Conservation (phyloP, 2,113 vertebrate genomes). For the Ia io region DNA sequence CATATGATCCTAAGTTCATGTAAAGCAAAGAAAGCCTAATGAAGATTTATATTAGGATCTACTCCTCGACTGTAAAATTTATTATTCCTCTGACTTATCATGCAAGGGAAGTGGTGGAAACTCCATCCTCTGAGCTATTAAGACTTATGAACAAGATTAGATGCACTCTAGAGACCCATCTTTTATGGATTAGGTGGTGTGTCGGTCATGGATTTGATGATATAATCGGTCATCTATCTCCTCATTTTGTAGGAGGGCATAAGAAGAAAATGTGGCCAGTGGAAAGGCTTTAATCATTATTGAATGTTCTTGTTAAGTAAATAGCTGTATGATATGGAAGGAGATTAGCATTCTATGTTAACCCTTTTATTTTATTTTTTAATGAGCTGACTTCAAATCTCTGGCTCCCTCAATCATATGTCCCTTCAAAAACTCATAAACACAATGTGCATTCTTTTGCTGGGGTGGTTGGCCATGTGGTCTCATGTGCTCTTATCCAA, state of each 20-base stretch:
- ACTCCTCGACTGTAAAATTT: conserved; percentile 44
- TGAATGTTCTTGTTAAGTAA: conserved; percentile 5
- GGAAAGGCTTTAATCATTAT: background rate
- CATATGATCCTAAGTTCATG: conserved; percentile 16
- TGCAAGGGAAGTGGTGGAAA: conserved; percentile 43
- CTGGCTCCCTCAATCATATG: background rate
- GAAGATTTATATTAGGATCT: conserved; percentile 60
- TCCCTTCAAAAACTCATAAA: background rate
- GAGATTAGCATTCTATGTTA: background rate
- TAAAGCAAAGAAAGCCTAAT: conserved; percentile 45
- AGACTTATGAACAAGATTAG: conserved; percentile 30
- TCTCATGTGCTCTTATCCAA: background rate
- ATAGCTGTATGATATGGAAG: background rate
- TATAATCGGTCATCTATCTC: conserved; percentile 31
- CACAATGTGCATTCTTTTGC: background rate
- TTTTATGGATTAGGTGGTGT: conserved; percentile 7
- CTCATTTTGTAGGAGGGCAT: background rate
- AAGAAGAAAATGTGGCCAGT: background rate
- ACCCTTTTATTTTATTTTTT: background rate
- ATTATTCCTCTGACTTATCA: conserved; percentile 42
- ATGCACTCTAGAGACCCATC: background rate
- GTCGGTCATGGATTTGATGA: background rate
- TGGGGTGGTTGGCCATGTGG: background rate
- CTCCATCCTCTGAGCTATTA: conserved; percentile 29
- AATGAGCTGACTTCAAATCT: background rate